These are phyloP conservation scores for Catharus bicknelli DNA, from an alignment of 2,113 vertebrate species.

Conservation along the genomic window DNA sequence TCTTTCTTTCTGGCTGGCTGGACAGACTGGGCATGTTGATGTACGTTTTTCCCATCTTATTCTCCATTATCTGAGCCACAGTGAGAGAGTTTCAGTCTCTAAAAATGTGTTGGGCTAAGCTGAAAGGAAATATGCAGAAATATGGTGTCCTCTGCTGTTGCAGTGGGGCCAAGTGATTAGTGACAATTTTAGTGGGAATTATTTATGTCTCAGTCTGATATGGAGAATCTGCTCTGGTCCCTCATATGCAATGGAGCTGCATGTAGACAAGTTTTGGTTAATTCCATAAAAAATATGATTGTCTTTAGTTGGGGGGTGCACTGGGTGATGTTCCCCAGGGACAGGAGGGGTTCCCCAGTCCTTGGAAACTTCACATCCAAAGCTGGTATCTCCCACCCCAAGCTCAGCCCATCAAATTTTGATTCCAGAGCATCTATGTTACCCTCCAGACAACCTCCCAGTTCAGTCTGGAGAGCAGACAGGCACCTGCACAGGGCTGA, in stretches of 20 bases:
- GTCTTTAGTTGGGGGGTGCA: rapidly evolving
- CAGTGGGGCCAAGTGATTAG: background rate
- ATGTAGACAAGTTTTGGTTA: background rate
- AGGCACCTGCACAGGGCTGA: background rate
- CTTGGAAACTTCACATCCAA: background rate
- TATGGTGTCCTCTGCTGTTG: background rate
- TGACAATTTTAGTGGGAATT: background rate
- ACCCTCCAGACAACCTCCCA: background rate
- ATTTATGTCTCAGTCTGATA: background rate
- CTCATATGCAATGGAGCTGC: background rate
- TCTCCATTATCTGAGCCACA: background rate
- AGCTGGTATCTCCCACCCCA: rapidly evolving
- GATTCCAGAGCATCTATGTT: background rate
- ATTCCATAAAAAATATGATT: background rate
- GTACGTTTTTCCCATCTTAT: background rate
- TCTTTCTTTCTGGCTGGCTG: conserved; percentile 5
- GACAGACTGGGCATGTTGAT: background rate
- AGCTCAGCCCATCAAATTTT: background rate
- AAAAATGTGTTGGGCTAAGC: background rate
- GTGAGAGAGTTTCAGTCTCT: background rate
- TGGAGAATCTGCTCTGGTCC: background rate
- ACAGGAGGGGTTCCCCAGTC: background rate
- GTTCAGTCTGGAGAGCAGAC: background rate
- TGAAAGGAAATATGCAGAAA: background rate
- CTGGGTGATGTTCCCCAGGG: background rate